Evolutionary conservation across 2,113 vertebrate species (phyloP).

Genomic region (Tylochromis polylepis): DNA sequence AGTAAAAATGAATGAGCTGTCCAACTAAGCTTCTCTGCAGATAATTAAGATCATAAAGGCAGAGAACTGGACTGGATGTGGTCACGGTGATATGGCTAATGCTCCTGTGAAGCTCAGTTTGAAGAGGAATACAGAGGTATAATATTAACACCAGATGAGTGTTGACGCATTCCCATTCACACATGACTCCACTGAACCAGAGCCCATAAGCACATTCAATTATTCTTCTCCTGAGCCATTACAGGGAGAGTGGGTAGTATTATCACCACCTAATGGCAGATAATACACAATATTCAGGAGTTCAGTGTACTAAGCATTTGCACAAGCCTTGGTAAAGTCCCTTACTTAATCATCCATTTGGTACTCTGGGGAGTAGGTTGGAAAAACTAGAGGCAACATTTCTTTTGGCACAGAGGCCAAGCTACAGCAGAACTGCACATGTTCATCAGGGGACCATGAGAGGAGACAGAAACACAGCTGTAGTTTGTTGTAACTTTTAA

Average conservation of each 20-base stretch:
- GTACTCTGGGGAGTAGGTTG: slow-evolving; percentile 50
- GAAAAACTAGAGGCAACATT: slow-evolving; percentile 49
- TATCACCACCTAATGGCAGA: slow-evolving; percentile 65
- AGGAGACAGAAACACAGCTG: neutral
- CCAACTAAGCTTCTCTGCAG: slow-evolving; percentile 39
- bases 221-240: slow-evolving; percentile 64
- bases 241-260: slow-evolving; percentile 58
- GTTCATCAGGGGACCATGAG: slow-evolving; percentile 20
- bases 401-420: slow-evolving; percentile 13
- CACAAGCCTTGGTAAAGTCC: slow-evolving; percentile 65
- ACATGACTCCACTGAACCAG: slow-evolving; percentile 51
- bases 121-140: slow-evolving; percentile 23
- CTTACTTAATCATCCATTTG: slow-evolving; percentile 70
- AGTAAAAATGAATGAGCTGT: slow-evolving; percentile 64
- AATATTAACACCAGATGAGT: slow-evolving; percentile 32
- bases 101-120: neutral
- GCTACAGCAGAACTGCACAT: slow-evolving; percentile 16
- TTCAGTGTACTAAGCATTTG: slow-evolving; percentile 64
- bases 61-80: neutral
- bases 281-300: slow-evolving; percentile 68
- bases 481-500: neutral
- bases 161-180: slow-evolving; percentile 37
- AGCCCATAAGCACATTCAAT: slow-evolving; percentile 59
- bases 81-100: neutral
- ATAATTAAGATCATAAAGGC: slow-evolving; percentile 60